Base-by-base conservation (phyloP, 1,140 invertebrate species). In the Dendrolimus kikuchii region DNA sequence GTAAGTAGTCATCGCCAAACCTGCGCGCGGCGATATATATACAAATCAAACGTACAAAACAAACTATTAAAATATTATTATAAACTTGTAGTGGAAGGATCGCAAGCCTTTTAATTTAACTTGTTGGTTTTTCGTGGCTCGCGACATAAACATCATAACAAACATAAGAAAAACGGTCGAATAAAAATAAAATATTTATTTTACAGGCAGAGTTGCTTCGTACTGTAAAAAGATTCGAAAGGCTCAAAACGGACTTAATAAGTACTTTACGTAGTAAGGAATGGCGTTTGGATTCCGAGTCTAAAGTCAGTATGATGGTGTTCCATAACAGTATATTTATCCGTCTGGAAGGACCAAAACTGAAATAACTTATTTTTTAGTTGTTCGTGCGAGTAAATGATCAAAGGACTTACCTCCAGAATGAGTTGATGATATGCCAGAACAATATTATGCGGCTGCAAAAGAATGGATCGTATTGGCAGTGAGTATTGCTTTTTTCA, bases 211-310 rank as follows among this genome's bases (percentile, higher is more conserved):
- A 89, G 62, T 66, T 89, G 45, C 56, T 88, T 5, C 77, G 84
- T 40, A 85, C 87, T 10, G 82, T 85, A 5, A 89, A 88, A 67
- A 74, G 85, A 62, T 82, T 89, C 47, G 88, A 89, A 62, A 70
- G 88, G 61, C 75, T 88, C 40, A 87, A 86, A 68, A 88, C 86
- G 0, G 88, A 89, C 60, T 63, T 88, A 9, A 76, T 87, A 49
- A 89, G 88, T 55, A 86, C 82, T 40, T 62, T 89, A 7, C 74
- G 86, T 5, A 87, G 87, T 46, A 88, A 83, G 49, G 87, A 89
- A 59, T 88, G 86, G 83, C 76, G 80, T 39, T 64, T 89, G 53
- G 88, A 89, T 67, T 87, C 84, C 0, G 86, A 89, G 68, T 88
- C 88, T 39, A 88, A 88, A 79, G 88, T 88, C 71, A 55, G 5